phyloP scores from a whole-genome alignment of 1,140 invertebrate genomes.

The Bombus cullumanus region DNA sequence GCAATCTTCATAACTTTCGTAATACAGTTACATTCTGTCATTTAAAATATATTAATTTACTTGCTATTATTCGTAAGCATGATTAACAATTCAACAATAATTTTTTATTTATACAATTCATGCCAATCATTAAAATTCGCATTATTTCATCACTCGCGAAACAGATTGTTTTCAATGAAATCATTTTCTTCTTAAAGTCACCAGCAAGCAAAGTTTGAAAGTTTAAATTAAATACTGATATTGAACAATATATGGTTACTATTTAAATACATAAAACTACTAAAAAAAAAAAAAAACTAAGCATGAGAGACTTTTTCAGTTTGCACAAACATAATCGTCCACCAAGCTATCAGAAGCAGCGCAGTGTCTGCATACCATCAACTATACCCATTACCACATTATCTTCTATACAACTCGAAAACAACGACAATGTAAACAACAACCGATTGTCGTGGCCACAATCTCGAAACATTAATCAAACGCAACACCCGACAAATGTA shows the following conservation, averaged over 20 bases:
- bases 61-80: slow-evolving; percentile 68
- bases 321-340: slow-evolving; percentile 81
- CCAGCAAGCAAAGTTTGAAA: background rate
- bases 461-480: slow-evolving; percentile 82
- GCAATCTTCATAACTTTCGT: slow-evolving; percentile 64
- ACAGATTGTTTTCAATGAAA: background rate
- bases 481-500: slow-evolving; percentile 76
- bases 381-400: slow-evolving; percentile 74
- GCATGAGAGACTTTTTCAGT: slow-evolving; percentile 82
- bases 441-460: slow-evolving; percentile 83
- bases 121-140: slow-evolving; percentile 39
- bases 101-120: slow-evolving; percentile 55
- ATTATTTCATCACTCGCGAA: slow-evolving; percentile 46
- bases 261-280: slow-evolving; percentile 33
- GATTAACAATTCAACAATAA: slow-evolving; percentile 61
- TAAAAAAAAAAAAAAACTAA: slow-evolving; percentile 66
- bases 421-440: slow-evolving; percentile 82
- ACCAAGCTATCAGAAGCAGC: slow-evolving; percentile 82
- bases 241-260: background rate
- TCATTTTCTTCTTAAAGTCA: background rate
- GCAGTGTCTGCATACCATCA: slow-evolving; percentile 77
- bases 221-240: background rate
- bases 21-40: slow-evolving; percentile 68
- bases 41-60: slow-evolving; percentile 64
- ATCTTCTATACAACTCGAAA: slow-evolving; percentile 79